A percentile compares a stretch with the other conserved stretches of the same genome.
These are phyloP conservation scores for Sardina pilchardus DNA, from an alignment of 2,113 vertebrate species.

Conservation along the genomic window DNA sequence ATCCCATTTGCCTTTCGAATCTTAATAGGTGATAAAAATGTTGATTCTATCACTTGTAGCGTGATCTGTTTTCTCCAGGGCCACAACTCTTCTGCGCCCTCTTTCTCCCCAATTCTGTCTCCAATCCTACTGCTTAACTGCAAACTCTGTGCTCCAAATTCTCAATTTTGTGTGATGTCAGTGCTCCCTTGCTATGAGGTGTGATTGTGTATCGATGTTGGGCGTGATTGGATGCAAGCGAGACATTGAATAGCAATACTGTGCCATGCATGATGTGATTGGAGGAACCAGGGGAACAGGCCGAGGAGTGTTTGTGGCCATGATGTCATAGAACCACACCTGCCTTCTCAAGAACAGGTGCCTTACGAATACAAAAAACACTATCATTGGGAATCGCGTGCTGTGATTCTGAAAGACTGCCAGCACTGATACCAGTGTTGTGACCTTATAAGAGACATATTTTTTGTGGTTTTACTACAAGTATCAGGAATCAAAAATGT, in stretches of 20 bases:
- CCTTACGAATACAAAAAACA: conserved; percentile 54
- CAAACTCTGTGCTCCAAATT: background rate
- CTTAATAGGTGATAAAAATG: no score
- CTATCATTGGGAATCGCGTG: conserved; percentile 34
- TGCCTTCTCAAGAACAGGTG: conserved; percentile 38
- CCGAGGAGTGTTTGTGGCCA: background rate
- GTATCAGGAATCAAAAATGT: conserved; percentile 33
- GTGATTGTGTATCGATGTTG: conserved; percentile 47
- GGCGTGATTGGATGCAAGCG: conserved; percentile 42
- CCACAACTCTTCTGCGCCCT: no score
- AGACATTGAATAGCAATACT: conserved; percentile 56
- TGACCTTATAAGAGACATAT: conserved; percentile 21
- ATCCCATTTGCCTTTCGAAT: no score
- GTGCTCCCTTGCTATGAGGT: conserved; percentile 46
- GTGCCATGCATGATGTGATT: conserved; percentile 57
- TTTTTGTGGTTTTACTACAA: background rate
- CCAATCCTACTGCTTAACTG: background rate
- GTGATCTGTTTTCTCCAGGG: no score
- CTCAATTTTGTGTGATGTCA: conserved; percentile 37
- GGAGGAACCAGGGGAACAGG: conserved; percentile 32
- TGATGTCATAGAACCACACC: background rate
- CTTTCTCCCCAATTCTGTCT: no score
- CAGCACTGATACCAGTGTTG: conserved; percentile 29
- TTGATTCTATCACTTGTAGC: no score
- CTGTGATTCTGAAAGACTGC: conserved; percentile 31